Conservation (phyloP, 2,888 invertebrate genomes). For the Thymelicus lineola region DNA sequence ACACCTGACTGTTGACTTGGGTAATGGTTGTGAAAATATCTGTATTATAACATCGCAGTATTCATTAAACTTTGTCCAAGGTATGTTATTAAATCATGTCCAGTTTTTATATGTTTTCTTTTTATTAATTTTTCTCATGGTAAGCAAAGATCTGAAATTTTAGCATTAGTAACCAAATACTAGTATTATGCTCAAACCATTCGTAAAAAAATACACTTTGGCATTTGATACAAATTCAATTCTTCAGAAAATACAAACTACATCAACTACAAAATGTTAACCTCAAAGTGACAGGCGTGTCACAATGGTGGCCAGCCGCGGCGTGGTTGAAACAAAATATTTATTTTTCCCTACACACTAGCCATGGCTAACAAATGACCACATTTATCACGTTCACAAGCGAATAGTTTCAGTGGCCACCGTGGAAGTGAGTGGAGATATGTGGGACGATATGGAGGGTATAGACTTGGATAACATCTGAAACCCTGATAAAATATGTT, state of each 20-base stretch:
- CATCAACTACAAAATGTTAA: conserved; percentile 23
- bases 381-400: conserved; percentile 37
- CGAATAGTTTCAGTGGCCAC: conserved; percentile 31
- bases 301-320: conserved; percentile 9
- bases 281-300: conserved; percentile 28
- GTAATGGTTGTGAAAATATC: no score
- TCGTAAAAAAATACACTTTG: no score
- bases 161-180: no score
- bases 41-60: no score
- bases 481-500: no score
- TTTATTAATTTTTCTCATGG: no score
- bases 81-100: no score
- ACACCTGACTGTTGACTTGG: neutral
- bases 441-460: conserved; percentile 14
- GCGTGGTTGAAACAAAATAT: conserved; percentile 26
- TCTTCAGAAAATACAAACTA: conserved; percentile 6
- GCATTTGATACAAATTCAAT: no score
- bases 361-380: conserved; percentile 39
- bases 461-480: neutral
- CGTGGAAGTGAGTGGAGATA: conserved; percentile 5
- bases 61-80: no score
- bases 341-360: conserved; percentile 37
- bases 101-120: no score
- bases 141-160: no score
- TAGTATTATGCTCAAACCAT: no score